Evolutionary conservation across 1,140 invertebrate genomes (phyloP), one percentile per base, ranked within the genome.

Genomic region (Chymomyza costata): DNA sequence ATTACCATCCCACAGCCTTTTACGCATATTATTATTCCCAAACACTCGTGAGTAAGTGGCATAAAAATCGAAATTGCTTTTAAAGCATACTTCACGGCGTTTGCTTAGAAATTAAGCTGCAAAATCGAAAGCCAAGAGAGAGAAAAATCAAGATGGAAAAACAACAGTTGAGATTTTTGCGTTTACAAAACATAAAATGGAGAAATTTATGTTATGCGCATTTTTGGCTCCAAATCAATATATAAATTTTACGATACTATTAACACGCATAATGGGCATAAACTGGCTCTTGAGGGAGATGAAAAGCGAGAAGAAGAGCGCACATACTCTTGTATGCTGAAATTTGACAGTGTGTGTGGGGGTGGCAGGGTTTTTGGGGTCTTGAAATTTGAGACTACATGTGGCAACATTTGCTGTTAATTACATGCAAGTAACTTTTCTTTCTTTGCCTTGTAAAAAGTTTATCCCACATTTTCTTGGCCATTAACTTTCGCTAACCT

Each of bases 351-450:
- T 30, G 28, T 30, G 28, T 30, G 28, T 30, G 28, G 6, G 34
- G 34, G 6, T 37, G 34, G 16, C 34, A 37, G 6, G 6, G 11
- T 37, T n/a, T 1, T 1, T 6, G 6, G 34, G 14, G 30, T 43
- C 10, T 15, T 45, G 13, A 31, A 45, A 30, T 45, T 31, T 13
- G 14, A 17, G 34, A 47, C 52, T 57, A 57, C 58, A 31, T 57
- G 76, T 46, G 57, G 39, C 25, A 67, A 39, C 57, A 80, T 61
- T 78, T 59, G 71, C 66, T 80, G 71, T 78, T 78, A 78, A 78
- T 78, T 78, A 80, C 71, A 78, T 59, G 66, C 58, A 78, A n/a
- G n/a, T n/a, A n/a, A 80, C 63, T 80, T 65, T 65, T 78, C n/a
- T n/a, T n/a, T 49, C 60, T 54, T 71, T 55, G 66, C 51, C 62